A percentile compares a stretch with the other conserved stretches of the same genome.
Evolutionary conservation across 2,888 invertebrate genomes (phyloP).

Genomic region (Patella caerulea): DNA sequence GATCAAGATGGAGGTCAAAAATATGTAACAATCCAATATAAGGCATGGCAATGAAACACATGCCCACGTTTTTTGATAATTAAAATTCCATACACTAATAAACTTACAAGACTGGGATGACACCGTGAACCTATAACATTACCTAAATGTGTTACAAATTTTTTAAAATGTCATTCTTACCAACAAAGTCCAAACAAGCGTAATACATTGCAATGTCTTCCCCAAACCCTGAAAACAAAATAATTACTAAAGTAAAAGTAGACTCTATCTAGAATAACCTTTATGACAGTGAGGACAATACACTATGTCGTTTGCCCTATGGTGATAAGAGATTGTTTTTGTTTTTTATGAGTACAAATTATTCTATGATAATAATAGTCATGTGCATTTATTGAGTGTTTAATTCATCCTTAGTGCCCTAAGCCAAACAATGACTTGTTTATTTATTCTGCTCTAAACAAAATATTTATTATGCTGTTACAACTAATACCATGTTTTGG

Average conservation of each 20-base stretch:
- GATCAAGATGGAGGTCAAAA: not conserved
- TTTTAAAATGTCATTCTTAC: slow-evolving; percentile 51
- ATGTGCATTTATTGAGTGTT: too few relatives aligned
- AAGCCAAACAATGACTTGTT: too few relatives aligned
- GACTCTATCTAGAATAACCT: slow-evolving; percentile 1
- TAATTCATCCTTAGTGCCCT: too few relatives aligned
- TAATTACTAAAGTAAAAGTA: slow-evolving; percentile 13
- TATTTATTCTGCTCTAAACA: too few relatives aligned
- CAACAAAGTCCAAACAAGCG: slow-evolving; percentile 93
- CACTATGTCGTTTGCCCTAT: too few relatives aligned
- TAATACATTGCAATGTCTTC: slow-evolving; percentile 97
- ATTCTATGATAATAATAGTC: too few relatives aligned
- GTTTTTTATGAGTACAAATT: too few relatives aligned
- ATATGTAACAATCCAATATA: not conserved
- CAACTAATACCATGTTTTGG: too few relatives aligned
- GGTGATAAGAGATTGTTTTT: too few relatives aligned
- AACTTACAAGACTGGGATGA: not conserved
- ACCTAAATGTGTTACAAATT: not conserved
- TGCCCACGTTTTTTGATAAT: not conserved
- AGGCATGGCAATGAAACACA: not conserved
- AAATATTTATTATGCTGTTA: too few relatives aligned
- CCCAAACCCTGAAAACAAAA: slow-evolving; percentile 80
- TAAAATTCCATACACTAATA: not conserved
- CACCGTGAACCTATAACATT: not conserved
- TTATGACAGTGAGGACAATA: not conserved